Evolutionary conservation across 2,797 vertebrate genomes (phyloP).

Genomic region (Lepilemur septentrionalis): DNA sequence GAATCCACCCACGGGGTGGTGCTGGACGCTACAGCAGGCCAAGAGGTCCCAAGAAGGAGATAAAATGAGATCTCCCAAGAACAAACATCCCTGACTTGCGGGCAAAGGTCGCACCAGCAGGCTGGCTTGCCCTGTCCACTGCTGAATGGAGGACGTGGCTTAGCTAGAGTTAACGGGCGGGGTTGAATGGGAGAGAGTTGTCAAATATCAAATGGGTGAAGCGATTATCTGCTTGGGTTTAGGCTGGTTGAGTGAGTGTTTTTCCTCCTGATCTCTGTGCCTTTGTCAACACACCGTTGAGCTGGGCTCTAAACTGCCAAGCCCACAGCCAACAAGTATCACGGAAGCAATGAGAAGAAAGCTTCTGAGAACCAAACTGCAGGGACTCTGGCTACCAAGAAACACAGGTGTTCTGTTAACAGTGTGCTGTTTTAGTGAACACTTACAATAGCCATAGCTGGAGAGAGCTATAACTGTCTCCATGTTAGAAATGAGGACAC

Average conservation of each 20-base stretch:
- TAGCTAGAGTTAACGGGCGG: not conserved
- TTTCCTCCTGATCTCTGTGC: not conserved
- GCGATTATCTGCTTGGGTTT: not conserved
- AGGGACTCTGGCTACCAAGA: not conserved
- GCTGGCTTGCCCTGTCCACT: not conserved
- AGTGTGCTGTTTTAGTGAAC: not conserved
- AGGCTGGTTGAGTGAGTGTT: not conserved
- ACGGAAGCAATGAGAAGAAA: not conserved
- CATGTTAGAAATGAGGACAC: not conserved
- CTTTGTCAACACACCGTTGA: not conserved
- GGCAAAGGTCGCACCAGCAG: not conserved
- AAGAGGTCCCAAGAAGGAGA: not conserved
- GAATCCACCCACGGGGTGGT: not conserved
- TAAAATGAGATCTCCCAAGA: not conserved
- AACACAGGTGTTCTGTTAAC: not conserved
- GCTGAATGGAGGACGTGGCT: not conserved
- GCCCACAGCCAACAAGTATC: not conserved
- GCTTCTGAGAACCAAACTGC: not conserved
- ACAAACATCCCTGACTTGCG: constrained; percentile 12
- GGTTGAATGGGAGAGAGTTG: not conserved
- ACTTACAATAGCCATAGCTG: not conserved
- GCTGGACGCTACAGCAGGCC: not conserved
- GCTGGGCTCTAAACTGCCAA: not conserved
- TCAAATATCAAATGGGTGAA: not conserved
- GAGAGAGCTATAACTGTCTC: not conserved